A percentile compares a stretch with the other conserved stretches of the same genome.
phyloP scores from a whole-genome alignment of 2,888 invertebrate species.

The Zygaena filipendulae region DNA sequence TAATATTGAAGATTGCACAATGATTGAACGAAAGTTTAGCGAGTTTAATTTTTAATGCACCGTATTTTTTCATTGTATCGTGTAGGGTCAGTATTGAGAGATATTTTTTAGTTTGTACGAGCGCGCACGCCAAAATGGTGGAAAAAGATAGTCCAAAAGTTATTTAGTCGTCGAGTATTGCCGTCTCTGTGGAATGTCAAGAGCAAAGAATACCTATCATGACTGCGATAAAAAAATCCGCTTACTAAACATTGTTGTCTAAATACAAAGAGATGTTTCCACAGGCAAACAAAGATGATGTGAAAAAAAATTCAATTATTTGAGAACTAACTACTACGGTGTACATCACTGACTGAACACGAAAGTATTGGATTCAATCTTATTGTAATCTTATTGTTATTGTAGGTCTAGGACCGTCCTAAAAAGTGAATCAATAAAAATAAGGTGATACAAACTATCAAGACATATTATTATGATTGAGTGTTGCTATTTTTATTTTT shows the following conservation, averaged over 20 bases:
- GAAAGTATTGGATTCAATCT: too few relatives aligned
- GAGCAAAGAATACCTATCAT: conserved; percentile 18
- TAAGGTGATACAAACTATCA: too few relatives aligned
- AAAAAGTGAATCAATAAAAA: too few relatives aligned
- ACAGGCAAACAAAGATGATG: conserved; percentile 18
- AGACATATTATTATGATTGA: too few relatives aligned
- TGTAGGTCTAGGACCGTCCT: too few relatives aligned
- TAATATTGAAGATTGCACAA: conserved; percentile 13
- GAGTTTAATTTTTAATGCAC: conserved; percentile 13
- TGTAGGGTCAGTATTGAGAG: too few relatives aligned
- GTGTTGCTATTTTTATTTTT: too few relatives aligned
- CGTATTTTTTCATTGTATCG: too few relatives aligned
- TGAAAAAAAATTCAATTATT: conserved; percentile 21
- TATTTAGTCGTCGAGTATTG: conserved; percentile 11
- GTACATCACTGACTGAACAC: too few relatives aligned
- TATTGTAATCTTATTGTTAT: too few relatives aligned
- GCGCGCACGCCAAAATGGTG: conserved; percentile 2
- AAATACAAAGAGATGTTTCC: conserved; percentile 19
- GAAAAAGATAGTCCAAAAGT: conserved; percentile 7
- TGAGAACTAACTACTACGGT: conserved; percentile 21
- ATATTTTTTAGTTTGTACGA: conserved; percentile 10
- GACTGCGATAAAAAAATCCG: conserved; percentile 14
- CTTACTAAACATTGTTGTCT: conserved; percentile 16
- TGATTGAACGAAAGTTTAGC: conserved; percentile 12
- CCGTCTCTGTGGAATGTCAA: conserved; percentile 18